Conservation (phyloP, 2,113 vertebrate species). For the Mobula birostris region DNA sequence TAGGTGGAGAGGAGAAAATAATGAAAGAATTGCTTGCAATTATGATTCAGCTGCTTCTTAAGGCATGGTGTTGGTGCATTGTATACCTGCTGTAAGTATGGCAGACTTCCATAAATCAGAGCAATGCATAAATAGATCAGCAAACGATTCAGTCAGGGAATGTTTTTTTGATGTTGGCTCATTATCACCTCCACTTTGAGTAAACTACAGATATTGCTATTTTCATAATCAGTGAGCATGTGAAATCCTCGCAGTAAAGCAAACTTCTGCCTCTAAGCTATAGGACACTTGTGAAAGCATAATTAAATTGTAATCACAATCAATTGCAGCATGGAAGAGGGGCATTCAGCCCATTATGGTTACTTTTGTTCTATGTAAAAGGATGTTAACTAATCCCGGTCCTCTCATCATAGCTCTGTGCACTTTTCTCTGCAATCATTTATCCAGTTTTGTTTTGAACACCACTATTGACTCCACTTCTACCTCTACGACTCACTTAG, state of each 20-base stretch:
- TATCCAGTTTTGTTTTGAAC: too few relatives aligned
- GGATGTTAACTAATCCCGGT: too few relatives aligned
- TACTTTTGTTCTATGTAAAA: too few relatives aligned
- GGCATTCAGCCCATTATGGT: too few relatives aligned
- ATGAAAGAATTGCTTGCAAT: not conserved
- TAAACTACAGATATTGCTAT: not conserved
- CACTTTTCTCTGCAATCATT: too few relatives aligned
- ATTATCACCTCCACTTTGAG: not conserved
- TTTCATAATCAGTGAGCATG: not conserved
- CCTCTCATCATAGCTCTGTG: too few relatives aligned
- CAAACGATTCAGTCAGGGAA: not conserved
- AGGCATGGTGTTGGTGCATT: not conserved
- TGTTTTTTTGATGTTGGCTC: not conserved
- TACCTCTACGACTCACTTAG: too few relatives aligned
- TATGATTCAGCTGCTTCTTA: not conserved
- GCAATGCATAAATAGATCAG: not conserved
- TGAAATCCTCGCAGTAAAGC: not conserved
- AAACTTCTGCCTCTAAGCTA: not conserved
- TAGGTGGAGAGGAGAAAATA: not conserved
- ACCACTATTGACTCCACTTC: too few relatives aligned
- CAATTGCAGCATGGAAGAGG: too few relatives aligned
- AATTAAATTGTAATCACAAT: not conserved
- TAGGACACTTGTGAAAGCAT: not conserved
- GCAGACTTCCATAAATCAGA: not conserved
- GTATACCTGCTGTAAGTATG: not conserved